Conservation (phyloP, 2,888 invertebrate genomes). For the Nematopogon swammerdamellus region DNA sequence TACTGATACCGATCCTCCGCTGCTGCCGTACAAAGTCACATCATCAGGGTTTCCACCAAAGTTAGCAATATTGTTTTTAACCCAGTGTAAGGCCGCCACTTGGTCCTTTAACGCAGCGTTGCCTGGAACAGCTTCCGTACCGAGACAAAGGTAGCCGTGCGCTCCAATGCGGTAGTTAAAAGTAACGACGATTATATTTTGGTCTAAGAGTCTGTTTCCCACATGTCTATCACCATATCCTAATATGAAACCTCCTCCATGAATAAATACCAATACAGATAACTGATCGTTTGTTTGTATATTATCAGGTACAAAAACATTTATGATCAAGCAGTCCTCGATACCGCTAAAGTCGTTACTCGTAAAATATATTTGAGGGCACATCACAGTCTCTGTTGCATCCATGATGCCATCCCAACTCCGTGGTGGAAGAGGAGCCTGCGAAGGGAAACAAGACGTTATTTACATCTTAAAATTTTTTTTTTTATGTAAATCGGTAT, state of each 20-base stretch:
- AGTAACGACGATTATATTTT: slow-evolving; percentile 2
- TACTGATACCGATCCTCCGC: not conserved
- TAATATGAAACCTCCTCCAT: slow-evolving; percentile 2
- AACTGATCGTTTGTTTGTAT: not conserved
- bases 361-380: not conserved
- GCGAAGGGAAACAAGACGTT: not conserved
- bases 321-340: slow-evolving; percentile 3
- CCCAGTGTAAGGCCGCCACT: slow-evolving; percentile 9
- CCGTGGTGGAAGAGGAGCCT: slow-evolving; percentile 1
- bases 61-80: slow-evolving; percentile 34
- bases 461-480: no score
- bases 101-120: slow-evolving; percentile 8
- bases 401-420: not conserved
- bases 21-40: slow-evolving; percentile 3
- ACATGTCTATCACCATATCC: slow-evolving; percentile 1
- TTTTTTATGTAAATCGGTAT: no score
- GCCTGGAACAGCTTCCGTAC: slow-evolving; percentile 8
- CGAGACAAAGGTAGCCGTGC: slow-evolving; percentile 9
- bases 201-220: not conserved
- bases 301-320: slow-evolving; percentile 1
- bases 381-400: not conserved
- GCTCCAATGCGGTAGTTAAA: slow-evolving; percentile 9
- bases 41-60: slow-evolving; percentile 34
- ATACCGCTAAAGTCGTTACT: not conserved
- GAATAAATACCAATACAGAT: slow-evolving; percentile 1